phyloP scores from a whole-genome alignment of 1,140 invertebrate species.

The Heliconius hewitsoni region DNA sequence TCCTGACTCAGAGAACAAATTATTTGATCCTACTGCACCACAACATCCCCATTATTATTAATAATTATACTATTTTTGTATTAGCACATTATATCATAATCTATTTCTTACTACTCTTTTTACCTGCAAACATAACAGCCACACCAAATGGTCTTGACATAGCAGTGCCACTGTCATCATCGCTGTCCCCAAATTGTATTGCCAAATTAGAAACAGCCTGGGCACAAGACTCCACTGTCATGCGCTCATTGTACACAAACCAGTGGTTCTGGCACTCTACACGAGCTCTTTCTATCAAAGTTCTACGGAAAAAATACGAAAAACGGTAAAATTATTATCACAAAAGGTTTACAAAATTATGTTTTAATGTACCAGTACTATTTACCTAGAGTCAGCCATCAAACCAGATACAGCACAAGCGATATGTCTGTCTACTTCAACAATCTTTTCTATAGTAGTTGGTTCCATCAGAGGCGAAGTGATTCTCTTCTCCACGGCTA shows the following conservation, averaged over 20 bases:
- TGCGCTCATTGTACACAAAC: conserved; percentile 98
- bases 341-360: background rate
- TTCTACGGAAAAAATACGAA: conserved; percentile 80
- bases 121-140: conserved; percentile 94
- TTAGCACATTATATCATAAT: too few relatives aligned
- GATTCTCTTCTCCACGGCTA: conserved; percentile 99
- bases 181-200: conserved; percentile 98
- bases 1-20: too few relatives aligned
- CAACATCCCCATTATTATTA: too few relatives aligned
- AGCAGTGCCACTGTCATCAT: conserved; percentile 95
- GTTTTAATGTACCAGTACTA: background rate
- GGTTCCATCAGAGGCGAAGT: conserved; percentile 98
- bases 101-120: background rate
- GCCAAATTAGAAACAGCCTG: conserved; percentile 99
- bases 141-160: conserved; percentile 99
- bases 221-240: conserved; percentile 98
- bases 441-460: conserved; percentile 98
- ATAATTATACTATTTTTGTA: too few relatives aligned
- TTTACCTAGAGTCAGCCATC: conserved; percentile 95
- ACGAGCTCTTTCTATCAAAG: conserved; percentile 95
- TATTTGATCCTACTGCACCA: too few relatives aligned
- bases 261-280: conserved; percentile 98
- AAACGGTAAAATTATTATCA: background rate
- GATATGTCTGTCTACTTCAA: conserved; percentile 97
- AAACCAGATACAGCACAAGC: conserved; percentile 98